Base-by-base conservation (phyloP, 1,140 invertebrate genomes). In the Diorhabda sublineata region DNA sequence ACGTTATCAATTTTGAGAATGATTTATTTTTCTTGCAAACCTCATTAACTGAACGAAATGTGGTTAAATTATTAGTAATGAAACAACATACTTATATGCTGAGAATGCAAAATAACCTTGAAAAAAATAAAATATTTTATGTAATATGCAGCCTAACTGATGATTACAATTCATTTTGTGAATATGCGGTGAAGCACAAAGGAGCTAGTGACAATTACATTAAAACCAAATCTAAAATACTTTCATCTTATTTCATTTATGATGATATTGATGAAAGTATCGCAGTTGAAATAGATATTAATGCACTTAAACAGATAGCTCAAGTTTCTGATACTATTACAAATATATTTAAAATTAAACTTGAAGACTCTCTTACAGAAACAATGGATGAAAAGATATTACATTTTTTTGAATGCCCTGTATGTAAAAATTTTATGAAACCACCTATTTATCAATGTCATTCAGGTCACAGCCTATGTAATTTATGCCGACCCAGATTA, bases 381-480 rank as follows among this genome's bases (percentile, higher is more conserved):
- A 65, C 59, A 5, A 71, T 73, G 59, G 74, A 73, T 41, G 73
- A 75, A 63, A 67, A 71, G 69, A 69, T 76, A 66, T 62, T 75
- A 44, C 71, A 75, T 11, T 71, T 69, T 60, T 73, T 76, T 65
- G 90, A 93, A 77, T 94, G 74, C 58, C 74, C 92, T 3, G 90
- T 94, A 5, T 94, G 92, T 75, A 85, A 92, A 78, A 90, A 92
- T 71, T 88, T 88, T 77, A 91, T 93, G 81, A 84, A 88, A 47
- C 88, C 90, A 45, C 92, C 92, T 6, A 91, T 88, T 71, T 85
- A 82, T 67, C 90, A 93, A 79, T 94, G 92, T 76, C 87, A 91
- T 70, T 88, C 87, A 75, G 92, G 92, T 2, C 92, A 94, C 81
- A 88, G 92, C 72, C 85, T 93, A 3, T 94, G 92, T 79, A 85